Base-by-base conservation (phyloP, 1,140 invertebrate species). In the Phocides pigmalion region DNA sequence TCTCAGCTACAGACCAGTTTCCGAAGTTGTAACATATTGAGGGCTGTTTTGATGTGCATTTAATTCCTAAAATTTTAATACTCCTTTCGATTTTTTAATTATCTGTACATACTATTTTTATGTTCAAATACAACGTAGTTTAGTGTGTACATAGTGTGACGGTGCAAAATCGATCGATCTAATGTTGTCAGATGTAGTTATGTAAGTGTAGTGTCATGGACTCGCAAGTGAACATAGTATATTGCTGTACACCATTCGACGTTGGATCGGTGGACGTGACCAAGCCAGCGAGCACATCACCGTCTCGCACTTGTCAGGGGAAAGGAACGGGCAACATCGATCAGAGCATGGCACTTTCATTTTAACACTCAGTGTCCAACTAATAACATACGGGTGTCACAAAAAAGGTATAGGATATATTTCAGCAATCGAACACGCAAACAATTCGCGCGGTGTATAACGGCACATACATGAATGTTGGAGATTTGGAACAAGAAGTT, bases 401-500 rank as follows among this genome's bases (percentile, higher is more conserved):
- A 76, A 75, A 70, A 81, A 85, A 82, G 86, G 80, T 87, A 76
- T 79, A 77, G 76, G 75, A 79, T 68, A 70, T 77, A 74, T 82
- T 65, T 83, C 79, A 87, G 71, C 82, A 85, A 89, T 82, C 75
- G 81, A 84, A 87, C 82, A 87, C 86, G 84, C 87, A 89, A 89
- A 87, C 83, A 82, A 67, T 70, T 82, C 87, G 82, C 89, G 79
- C 82, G 81, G 68, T 74, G 74, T 81, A 64, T 81, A 75, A 84
- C 85, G 82, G 82, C 83, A 83, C 80, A 87, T 84, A 85, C 81
- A 87, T 83, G 79, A 86, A 87, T 81, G 81, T 86, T 84, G 87
- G 88, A 91, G 89, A 91, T 91, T 91, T 91, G 89, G 89, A 91
- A 91, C 89, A 91, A 90, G 89, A 91, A 91, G 89, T 90, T 89